Conservation (phyloP, 2,113 vertebrate species). For the Menura novaehollandiae region DNA sequence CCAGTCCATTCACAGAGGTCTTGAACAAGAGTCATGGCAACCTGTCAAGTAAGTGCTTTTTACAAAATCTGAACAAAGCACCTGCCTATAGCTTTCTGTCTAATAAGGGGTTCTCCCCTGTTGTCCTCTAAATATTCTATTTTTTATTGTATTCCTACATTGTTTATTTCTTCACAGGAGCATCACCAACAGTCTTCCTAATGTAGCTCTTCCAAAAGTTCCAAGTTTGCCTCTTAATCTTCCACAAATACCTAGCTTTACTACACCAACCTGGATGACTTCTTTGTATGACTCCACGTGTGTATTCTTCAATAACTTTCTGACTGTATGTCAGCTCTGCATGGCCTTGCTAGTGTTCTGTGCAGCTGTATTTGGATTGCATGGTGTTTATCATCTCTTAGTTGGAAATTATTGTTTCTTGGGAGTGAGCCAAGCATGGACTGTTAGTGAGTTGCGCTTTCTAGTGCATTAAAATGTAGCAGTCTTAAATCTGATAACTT, state of each 20-base stretch:
- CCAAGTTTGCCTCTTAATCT: constrained; percentile 93
- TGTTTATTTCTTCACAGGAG: constrained; percentile 87
- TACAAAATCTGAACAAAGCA: not conserved
- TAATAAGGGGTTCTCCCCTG: constrained; percentile 45
- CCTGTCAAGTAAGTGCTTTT: constrained; percentile 88
- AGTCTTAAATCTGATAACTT: not conserved
- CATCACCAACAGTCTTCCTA: constrained; percentile 94
- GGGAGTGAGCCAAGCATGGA: constrained; percentile 70
- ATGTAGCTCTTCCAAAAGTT: constrained; percentile 96
- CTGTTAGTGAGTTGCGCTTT: constrained; percentile 42
- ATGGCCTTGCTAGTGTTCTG: constrained; percentile 77
- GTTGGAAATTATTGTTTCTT: constrained; percentile 51
- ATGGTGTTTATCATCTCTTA: constrained; percentile 68
- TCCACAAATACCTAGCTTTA: constrained; percentile 95
- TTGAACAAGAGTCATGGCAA: constrained; percentile 96
- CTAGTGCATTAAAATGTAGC: constrained; percentile 4
- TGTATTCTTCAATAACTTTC: constrained; percentile 81
- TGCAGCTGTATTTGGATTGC: constrained; percentile 72
- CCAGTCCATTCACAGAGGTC: constrained; percentile 94
- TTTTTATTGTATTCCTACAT: constrained; percentile 75
- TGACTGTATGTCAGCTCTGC: constrained; percentile 76
- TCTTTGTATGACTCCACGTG: constrained; percentile 95
- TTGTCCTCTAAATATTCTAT: constrained; percentile 61
- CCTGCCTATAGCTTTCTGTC: constrained; percentile 15
- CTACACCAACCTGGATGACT: constrained; percentile 92